Evolutionary conservation across 2,888 invertebrate species (phyloP), one percentile per base, ranked within the genome.

Genomic region (Drosophila robusta): DNA sequence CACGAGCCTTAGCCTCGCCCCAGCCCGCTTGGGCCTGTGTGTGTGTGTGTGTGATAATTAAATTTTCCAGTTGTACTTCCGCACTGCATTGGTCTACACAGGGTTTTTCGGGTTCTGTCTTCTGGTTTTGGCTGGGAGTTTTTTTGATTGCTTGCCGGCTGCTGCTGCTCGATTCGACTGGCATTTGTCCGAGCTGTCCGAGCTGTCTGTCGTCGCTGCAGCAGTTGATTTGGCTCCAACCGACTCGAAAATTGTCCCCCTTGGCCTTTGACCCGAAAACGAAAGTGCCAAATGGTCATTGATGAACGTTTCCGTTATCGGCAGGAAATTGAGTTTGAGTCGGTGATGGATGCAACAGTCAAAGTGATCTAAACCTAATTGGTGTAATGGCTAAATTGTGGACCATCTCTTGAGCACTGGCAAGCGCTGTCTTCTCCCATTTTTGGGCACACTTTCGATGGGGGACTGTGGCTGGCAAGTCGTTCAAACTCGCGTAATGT

Each of bases 61-160:
- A 80, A 80, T 80, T 82, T 80, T 82, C 82, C 80, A 79, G 82
- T 75, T 79, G 58, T 70, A 79, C 79, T 79, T 81, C 76, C 80
- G 72, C 50, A 67, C 52, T 70, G 70, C 63, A 70, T 62, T 70
- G 36, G 38, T 52, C 47, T 14, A 47, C 60, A 9, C 50, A 45
- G 12, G n/a, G 39, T 12, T 41, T 39, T 38, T 41, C 6, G 34
- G 50, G 38, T 46, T 61, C 38, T 44, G 41, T 63, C 49, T 61
- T 49, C 26, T 41, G n/a, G 41, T 44, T 29, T 51, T 39, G 26
- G 36, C 41, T 54, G 45, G 32, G 44, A 60, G 56, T 70, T 69
- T 42, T 45, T 45, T 24, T 60, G 56, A 71, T 73, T 60, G 64
- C 66, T 70, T 74, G 70, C 64, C 57, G 60, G 60, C 45, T 34